Conservation (phyloP, 2,888 invertebrate genomes). For the Argynnis bischoffii region DNA sequence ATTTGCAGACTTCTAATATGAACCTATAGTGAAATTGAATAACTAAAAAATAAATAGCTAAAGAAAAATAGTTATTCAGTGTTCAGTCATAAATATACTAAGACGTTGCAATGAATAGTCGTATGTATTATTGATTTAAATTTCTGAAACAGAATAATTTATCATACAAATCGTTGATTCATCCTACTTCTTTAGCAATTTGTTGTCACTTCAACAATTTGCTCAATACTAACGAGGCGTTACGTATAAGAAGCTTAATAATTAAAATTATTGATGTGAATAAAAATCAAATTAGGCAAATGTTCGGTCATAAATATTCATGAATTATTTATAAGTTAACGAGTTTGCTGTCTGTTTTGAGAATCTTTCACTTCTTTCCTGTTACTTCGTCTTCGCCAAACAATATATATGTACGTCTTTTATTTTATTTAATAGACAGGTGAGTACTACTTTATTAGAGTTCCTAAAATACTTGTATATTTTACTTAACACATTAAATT, state of each 20-base stretch:
- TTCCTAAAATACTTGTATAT: no score
- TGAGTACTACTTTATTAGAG: no score
- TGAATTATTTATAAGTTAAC: conserved; percentile 31
- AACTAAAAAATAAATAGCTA: no score
- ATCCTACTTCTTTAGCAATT: conserved; percentile 10
- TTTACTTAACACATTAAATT: no score
- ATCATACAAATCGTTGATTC: conserved; percentile 6
- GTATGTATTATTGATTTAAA: neutral
- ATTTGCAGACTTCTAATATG: no score
- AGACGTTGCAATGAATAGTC: neutral
- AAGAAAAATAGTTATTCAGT: neutral
- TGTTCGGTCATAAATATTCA: conserved; percentile 26
- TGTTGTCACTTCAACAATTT: conserved; percentile 2
- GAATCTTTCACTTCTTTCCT: conserved; percentile 24
- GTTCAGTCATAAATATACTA: neutral
- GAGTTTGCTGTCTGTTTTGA: neutral
- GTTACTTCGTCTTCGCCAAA: neutral
- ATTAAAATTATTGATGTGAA: conserved; percentile 33
- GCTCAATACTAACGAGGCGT: conserved; percentile 18
- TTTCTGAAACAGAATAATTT: conserved; percentile 14
- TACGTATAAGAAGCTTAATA: conserved; percentile 28
- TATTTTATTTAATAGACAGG: no score
- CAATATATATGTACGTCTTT: neutral
- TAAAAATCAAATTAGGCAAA: conserved; percentile 33
- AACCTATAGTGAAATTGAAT: no score